phyloP scores from a whole-genome alignment of 2,113 vertebrate species.

The Heterocephalus glaber region DNA sequence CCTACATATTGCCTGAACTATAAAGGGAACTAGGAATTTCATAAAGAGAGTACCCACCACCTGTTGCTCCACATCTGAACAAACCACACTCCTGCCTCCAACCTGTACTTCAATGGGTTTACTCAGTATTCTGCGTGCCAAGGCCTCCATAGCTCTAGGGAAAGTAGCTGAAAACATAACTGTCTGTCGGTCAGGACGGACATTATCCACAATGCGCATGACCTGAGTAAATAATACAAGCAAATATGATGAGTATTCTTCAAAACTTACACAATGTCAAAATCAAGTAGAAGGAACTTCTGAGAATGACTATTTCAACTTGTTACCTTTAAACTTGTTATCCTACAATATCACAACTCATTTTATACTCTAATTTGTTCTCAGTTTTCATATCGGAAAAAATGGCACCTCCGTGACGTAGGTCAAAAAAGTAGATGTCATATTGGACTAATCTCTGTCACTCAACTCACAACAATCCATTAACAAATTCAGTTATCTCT shows the following conservation, averaged over 20 bases:
- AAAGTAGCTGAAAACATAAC: conserved; percentile 99
- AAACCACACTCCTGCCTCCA: conserved; percentile 97
- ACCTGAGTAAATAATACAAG: conserved; percentile 86
- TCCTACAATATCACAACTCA: neutral
- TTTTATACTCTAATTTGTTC: neutral
- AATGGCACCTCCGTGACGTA: neutral
- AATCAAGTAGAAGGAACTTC: conserved; percentile 16
- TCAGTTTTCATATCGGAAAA: neutral
- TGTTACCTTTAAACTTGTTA: neutral
- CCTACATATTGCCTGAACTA: neutral
- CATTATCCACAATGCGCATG: conserved; percentile 99
- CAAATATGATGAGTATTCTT: neutral
- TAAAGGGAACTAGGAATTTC: neutral
- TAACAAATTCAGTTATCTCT: neutral
- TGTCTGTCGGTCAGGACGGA: conserved; percentile 97
- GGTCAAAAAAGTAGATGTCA: neutral
- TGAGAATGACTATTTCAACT: neutral
- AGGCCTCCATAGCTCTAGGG: conserved; percentile 97
- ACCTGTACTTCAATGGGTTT: conserved; percentile 98
- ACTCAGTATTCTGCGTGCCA: conserved; percentile 94
- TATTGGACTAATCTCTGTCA: neutral
- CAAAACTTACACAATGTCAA: neutral
- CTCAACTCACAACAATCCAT: neutral
- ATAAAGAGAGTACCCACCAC: conserved; percentile 88
- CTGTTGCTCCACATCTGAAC: conserved; percentile 97